These are phyloP conservation scores for Agrotis puta DNA, from an alignment of 2,888 invertebrate species.

Conservation along the genomic window DNA sequence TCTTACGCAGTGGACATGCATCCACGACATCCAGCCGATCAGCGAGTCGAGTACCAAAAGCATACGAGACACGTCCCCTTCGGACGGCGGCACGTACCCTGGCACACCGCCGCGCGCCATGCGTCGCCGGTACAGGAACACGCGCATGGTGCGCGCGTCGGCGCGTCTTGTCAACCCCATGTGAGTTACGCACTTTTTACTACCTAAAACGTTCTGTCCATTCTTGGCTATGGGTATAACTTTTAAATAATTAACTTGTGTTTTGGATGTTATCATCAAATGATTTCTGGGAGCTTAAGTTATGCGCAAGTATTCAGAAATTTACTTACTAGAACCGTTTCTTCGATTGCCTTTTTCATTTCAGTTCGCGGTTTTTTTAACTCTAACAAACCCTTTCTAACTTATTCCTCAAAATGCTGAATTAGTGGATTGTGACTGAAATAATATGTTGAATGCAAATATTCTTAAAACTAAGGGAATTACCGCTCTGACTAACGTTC, in stretches of 20 bases:
- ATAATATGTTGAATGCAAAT: not conserved
- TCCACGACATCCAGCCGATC: slow-evolving; percentile 97
- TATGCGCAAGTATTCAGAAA: no score
- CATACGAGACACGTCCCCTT: slow-evolving; percentile 71
- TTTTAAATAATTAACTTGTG: no score
- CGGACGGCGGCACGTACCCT: slow-evolving; percentile 48
- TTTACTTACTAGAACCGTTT: no score
- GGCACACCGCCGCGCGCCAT: slow-evolving; percentile 53
- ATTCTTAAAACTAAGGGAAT: not conserved
- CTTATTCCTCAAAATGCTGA: not conserved
- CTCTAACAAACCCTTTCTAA: no score
- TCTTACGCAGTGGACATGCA: slow-evolving; percentile 95
- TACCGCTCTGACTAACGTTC: slow-evolving; percentile 10
- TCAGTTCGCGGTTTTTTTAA: no score
- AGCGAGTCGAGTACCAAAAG: slow-evolving; percentile 76
- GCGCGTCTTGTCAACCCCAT: slow-evolving; percentile 45
- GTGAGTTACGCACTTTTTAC: slow-evolving; percentile 48
- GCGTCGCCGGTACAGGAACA: slow-evolving; percentile 59
- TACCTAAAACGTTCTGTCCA: not conserved
- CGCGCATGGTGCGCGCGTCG: slow-evolving; percentile 65
- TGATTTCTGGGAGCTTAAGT: no score
- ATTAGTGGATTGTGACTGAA: not conserved
- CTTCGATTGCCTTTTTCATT: no score
- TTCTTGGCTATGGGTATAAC: no score
- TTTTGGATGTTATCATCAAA: no score